Evolutionary conservation across 2,888 invertebrate species (phyloP), one percentile per base, ranked within the genome.

Genomic region (Troglohyphantes excavatus): DNA sequence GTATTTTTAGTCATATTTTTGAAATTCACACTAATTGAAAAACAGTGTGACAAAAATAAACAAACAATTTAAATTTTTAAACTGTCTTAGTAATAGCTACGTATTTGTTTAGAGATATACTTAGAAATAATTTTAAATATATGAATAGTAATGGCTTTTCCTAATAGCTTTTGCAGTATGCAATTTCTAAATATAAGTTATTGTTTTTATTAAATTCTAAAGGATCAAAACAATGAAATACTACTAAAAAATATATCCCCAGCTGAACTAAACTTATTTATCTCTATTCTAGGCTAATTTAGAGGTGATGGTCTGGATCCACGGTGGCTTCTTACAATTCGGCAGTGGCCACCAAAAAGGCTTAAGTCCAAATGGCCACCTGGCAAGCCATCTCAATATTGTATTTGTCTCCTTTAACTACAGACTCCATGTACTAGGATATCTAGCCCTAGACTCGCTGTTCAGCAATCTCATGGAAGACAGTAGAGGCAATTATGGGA

Each of bases 381-480:
- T 97, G 91, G 96, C 97, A 0, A 95, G 96, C 70, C 95, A 96
- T 2, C 95, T 96, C 90, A 96, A 97, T 93, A 96, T 97, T 1
- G 96, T 98, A 7, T 97, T 97, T 93, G 97, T 98, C 0, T 95
- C 96, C 90, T 97, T 97, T 2, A 97, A 97, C 93, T 97, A 97
- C 94, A 95, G 98, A 92, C 94, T 96, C 53, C 94, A 94, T 17
- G 93, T 94, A 0, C 94, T 95, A 90, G 98, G 98, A 2, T 98
- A 98, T 93, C 94, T 98, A 73, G 96, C 98, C 0, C 92, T 93
- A 13, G 92, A 93, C 86, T 94, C 95, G 1, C 94, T 97, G 0
- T 95, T 95, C 92, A 94, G 95, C 0, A 95, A 95, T 23, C 33
- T 76, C 1, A n/a, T 63, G 6, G 81, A 86, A 46, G 90, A 86